A percentile compares a stretch with the other conserved stretches of the same genome.
These are phyloP conservation scores for Neomorphus geoffroyi DNA, from an alignment of 2,797 vertebrate genomes.

Conservation along the genomic window DNA sequence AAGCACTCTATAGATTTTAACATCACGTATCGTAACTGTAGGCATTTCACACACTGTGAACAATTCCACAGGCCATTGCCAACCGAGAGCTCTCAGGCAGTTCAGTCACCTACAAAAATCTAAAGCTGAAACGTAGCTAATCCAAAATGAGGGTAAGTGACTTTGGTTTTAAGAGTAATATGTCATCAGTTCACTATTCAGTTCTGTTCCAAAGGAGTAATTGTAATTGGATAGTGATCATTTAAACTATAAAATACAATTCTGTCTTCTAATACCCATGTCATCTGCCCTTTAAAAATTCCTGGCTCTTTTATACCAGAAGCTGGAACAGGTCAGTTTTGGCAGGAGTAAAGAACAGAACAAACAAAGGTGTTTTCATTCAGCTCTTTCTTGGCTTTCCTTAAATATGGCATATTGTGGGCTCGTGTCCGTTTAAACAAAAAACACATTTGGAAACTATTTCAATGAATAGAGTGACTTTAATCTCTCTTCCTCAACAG, in stretches of 20 bases:
- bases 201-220: background rate
- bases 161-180: background rate
- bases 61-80: background rate
- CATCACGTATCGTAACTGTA: background rate
- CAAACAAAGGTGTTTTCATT: conserved; percentile 37
- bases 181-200: background rate
- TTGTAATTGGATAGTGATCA: background rate
- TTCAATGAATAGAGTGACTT: background rate
- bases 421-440: background rate
- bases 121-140: background rate
- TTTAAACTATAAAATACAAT: background rate
- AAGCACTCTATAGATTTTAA: background rate
- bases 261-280: background rate
- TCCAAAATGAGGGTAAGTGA: background rate
- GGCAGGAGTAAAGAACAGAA: background rate
- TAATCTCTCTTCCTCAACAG: background rate
- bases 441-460: background rate
- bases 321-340: conserved; percentile 8
- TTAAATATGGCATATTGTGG: background rate
- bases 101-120: background rate
- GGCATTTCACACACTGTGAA: background rate
- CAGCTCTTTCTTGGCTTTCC: background rate
- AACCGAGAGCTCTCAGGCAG: background rate
- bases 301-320: conserved; percentile 20
- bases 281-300: conserved; percentile 19